A percentile compares a stretch with the other conserved stretches of the same genome.
Conservation (phyloP, 2,888 invertebrate species). For the Hypselothyrea guttata region DNA sequence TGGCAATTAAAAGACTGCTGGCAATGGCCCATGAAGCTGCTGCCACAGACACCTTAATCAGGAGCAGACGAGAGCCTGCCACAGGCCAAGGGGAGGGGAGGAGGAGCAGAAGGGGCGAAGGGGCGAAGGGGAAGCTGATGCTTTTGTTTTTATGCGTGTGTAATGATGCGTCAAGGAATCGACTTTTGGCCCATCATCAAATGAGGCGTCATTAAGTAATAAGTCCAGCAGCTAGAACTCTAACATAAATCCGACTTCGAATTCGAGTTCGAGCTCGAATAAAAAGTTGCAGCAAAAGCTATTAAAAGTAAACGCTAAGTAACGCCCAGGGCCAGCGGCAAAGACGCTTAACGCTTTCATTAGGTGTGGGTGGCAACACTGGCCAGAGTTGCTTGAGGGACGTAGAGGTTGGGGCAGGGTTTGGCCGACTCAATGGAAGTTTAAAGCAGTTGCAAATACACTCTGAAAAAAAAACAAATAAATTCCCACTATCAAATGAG, state of each 20-base stretch:
- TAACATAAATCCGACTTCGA: slow-evolving; percentile 4
- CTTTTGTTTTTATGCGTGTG: slow-evolving; percentile 51
- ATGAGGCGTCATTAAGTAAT: slow-evolving; percentile 76
- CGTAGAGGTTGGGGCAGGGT: not conserved
- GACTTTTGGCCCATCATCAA: slow-evolving; percentile 59
- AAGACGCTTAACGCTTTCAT: slow-evolving; percentile 65
- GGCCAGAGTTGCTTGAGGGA: not conserved
- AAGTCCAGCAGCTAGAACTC: slow-evolving; percentile 52
- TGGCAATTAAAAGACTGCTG: slow-evolving; percentile 57
- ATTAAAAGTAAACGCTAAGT: slow-evolving; percentile 49
- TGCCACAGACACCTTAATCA: slow-evolving; percentile 17
- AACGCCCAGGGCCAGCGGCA: slow-evolving; percentile 7
- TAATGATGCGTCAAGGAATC: slow-evolving; percentile 64
- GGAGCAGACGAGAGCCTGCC: not conserved
- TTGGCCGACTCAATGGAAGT: too few species aligned
- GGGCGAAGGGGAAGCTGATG: not conserved
- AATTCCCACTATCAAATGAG: too few species aligned
- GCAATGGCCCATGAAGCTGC: slow-evolving; percentile 31
- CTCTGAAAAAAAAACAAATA: too few species aligned
- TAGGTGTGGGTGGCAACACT: slow-evolving; percentile 28
- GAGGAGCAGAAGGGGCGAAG: not conserved
- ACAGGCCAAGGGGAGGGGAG: not conserved
- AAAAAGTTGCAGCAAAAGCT: slow-evolving; percentile 52
- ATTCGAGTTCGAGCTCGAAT: slow-evolving; percentile 11
- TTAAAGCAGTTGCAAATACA: too few species aligned